Evolutionary conservation across 1,140 invertebrate genomes (phyloP), one percentile per base, ranked within the genome.

Genomic region (Lethocerus indicus): DNA sequence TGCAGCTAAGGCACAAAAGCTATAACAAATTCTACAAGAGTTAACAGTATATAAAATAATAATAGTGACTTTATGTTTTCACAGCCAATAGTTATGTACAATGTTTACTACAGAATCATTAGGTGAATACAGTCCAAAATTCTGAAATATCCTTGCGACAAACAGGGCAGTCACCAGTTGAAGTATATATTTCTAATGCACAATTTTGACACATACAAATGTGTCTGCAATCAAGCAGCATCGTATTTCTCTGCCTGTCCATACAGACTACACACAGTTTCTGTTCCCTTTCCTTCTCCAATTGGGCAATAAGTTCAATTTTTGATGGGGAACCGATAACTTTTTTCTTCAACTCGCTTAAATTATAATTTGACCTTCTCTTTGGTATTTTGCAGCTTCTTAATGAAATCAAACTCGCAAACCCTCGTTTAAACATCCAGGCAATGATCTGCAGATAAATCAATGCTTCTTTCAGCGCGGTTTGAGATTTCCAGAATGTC

Each of bases 91-190:
- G 29, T n/a, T 9, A 32, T 9, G 9, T n/a, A 32, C 7, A 9
- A 9, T 32, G 29, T 32, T 9, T 32, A 9, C n/a, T 9, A 32
- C 7, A 9, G 23, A 39, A 39, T 39, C 12, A 39, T 39, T 21
- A 49, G 18, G 47, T 49, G 27, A 23, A 49, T 9, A 49, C 47
- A n/a, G 47, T 21, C 16, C 39, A 40, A n/a, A 49, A 23, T n/a
- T 41, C 24, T n/a, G 26, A 29, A 25, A 49, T 49, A 25, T 16
- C 28, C 18, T 12, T 36, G 9, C 47, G 32, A 25, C 47, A 49
- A 21, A 49, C 24, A 2, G 47, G 47, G 24, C 47, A 49, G n/a
- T 20, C 32, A 18, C 21, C 36, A 18, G 36, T 24, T 18, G 13
- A 23, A 2, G 16, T 3, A 1, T 25, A 20, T 16, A 49, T 25